Conservation (phyloP, 2,888 invertebrate genomes). For the Neria commutata region DNA sequence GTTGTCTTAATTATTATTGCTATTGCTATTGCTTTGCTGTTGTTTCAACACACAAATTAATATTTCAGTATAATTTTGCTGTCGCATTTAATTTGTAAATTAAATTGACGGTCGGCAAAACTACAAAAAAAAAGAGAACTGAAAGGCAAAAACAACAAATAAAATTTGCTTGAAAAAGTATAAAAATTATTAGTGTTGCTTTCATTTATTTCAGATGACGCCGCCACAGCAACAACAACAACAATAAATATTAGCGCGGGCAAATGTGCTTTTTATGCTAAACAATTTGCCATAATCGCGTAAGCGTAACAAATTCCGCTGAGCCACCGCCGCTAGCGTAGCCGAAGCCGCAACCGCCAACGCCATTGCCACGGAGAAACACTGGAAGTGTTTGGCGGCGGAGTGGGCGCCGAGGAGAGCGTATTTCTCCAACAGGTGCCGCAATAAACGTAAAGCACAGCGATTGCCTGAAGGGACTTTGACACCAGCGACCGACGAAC, state of each 20-base stretch:
- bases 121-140: not conserved
- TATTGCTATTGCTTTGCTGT: not conserved
- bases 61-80: not conserved
- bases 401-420: not conserved
- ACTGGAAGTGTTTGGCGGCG: too few relatives aligned
- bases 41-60: not conserved
- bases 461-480: conserved; percentile 8
- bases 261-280: not conserved
- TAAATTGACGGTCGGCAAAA: not conserved
- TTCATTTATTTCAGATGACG: not conserved
- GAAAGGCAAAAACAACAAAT: not conserved
- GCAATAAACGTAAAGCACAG: too few relatives aligned
- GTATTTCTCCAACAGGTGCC: conserved; percentile 9
- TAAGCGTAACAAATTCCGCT: not conserved
- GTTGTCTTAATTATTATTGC: not conserved
- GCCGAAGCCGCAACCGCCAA: not conserved
- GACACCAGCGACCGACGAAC: conserved; percentile 9
- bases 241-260: not conserved
- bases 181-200: not conserved
- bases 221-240: not conserved
- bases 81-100: not conserved
- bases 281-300: not conserved
- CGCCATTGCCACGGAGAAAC: not conserved
- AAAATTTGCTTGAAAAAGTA: not conserved
- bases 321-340: not conserved